Base-by-base conservation (phyloP, 23 tunicate genomes). In the Ascidia mentula region DNA sequence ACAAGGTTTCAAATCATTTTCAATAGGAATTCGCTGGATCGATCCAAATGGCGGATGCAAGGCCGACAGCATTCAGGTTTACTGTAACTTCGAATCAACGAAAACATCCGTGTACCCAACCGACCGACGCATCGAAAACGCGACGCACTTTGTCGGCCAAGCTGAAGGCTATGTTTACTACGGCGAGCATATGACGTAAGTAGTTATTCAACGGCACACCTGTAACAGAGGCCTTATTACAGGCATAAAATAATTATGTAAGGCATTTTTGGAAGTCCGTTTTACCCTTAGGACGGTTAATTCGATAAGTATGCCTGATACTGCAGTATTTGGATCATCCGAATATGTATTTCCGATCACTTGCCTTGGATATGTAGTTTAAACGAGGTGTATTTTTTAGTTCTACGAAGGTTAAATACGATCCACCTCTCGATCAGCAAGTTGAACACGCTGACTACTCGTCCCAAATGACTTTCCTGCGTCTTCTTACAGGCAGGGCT, bases 41-140 rank as follows among this genome's bases (percentile, higher is more conserved):
- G 99, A 96, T 92, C 99, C 99, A 20, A 96, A 96, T 79, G 93
- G 97, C 0, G 99, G 99, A 15, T 96, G 95, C 76, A 77, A 45
- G 7, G 94, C 90, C 37, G 99, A 96, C 76, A 88, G 91, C 42
- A 91, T 96, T 40, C 90, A 91, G 46, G 99, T 96, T 0, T 84
- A 79, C 82, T 96, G 99, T 76, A 82, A 96, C 91, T 91, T 96
- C 76, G 87, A 84, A 40, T 77, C 99, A 42, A 46, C 38, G 69
- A 94, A 96, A 61, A 96, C 99, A 7, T 96, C 97, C 60, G 94
- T 96, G 42, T 81, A 71, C 38, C 94, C 99, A 24, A 91, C 83
- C 74, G 69, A 87, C 22, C 78, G 87, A 4, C 20, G 32, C 69
- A 89, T 96, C 38, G 88, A 73, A 18, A 91, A 91, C 77, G 97